Percentiles rank a stretch among this genome's conserved stretches.
Evolutionary conservation across 2,888 invertebrate species (phyloP).

Genomic region (Petrolisthes manimaculis): DNA sequence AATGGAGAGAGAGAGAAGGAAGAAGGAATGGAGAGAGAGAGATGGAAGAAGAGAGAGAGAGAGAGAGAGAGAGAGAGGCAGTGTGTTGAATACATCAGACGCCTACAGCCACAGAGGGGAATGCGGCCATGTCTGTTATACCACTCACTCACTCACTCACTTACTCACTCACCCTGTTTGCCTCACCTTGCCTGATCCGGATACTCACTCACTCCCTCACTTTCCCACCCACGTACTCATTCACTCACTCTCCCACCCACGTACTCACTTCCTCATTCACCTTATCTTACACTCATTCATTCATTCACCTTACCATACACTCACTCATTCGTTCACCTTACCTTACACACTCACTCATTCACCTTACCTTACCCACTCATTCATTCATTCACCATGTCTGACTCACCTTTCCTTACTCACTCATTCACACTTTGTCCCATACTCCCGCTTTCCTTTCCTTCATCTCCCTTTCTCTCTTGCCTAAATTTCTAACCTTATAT

Average conservation of each 20-base stretch:
- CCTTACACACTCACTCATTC: conserved; percentile 4
- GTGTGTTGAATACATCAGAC: conserved; percentile 51
- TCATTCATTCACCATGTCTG: neutral
- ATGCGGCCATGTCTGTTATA: conserved; percentile 56
- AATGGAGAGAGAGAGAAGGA: neutral
- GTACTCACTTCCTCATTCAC: neutral
- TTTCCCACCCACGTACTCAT: neutral
- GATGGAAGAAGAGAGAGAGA: neutral
- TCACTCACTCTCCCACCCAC: conserved; percentile 24
- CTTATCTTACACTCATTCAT: neutral
- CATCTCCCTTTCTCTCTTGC: neutral
- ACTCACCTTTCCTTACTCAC: conserved; percentile 33
- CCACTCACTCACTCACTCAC: conserved; percentile 31
- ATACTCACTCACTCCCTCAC: neutral
- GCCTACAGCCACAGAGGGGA: conserved; percentile 39
- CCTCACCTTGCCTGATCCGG: neutral
- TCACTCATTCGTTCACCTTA: neutral
- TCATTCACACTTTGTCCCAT: conserved; percentile 14
- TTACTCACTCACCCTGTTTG: neutral
- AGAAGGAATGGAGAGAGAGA: neutral
- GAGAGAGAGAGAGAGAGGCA: conserved; percentile 22
- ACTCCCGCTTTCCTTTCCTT: neutral
- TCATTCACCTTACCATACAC: neutral
- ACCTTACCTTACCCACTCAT: conserved; percentile 27
- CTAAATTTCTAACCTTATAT: neutral